phyloP scores from a whole-genome alignment of 2,888 invertebrate genomes.

The Idaea straminata region DNA sequence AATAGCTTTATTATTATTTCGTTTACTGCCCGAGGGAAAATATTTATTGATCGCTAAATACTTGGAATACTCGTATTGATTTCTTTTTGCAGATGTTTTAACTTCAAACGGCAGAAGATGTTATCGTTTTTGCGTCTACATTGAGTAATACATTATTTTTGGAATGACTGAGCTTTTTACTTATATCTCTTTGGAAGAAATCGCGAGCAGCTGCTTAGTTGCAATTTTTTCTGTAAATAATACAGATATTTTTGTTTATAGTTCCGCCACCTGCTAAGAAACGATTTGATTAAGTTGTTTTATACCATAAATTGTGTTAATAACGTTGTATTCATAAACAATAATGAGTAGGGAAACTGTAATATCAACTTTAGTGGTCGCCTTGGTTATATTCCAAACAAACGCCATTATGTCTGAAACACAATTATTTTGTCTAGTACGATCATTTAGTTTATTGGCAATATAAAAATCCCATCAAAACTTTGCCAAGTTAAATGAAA shows the following conservation, averaged over 20 bases:
- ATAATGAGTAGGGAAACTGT: background rate
- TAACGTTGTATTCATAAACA: background rate
- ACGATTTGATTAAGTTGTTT: background rate
- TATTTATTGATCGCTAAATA: conserved; percentile 7
- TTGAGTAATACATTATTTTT: background rate
- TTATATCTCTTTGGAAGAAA: background rate
- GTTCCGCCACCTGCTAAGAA: background rate
- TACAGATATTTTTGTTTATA: background rate
- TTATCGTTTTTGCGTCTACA: background rate
- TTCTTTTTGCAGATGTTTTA: background rate
- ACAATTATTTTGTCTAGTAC: background rate
- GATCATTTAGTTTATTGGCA: too few species aligned
- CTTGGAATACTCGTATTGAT: conserved; percentile 2
- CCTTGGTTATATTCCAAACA: background rate
- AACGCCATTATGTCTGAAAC: background rate
- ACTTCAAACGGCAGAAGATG: background rate
- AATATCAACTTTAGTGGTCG: background rate
- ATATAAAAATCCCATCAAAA: too few species aligned
- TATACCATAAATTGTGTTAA: background rate
- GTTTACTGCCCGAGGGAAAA: conserved; percentile 7
- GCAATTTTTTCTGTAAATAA: background rate
- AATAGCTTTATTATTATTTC: conserved; percentile 13
- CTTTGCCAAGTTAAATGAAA: background rate
- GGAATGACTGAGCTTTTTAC: background rate
- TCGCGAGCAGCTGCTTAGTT: background rate